Evolutionary conservation across 1,140 invertebrate genomes (phyloP).

Genomic region (Cyclargus thomasi): DNA sequence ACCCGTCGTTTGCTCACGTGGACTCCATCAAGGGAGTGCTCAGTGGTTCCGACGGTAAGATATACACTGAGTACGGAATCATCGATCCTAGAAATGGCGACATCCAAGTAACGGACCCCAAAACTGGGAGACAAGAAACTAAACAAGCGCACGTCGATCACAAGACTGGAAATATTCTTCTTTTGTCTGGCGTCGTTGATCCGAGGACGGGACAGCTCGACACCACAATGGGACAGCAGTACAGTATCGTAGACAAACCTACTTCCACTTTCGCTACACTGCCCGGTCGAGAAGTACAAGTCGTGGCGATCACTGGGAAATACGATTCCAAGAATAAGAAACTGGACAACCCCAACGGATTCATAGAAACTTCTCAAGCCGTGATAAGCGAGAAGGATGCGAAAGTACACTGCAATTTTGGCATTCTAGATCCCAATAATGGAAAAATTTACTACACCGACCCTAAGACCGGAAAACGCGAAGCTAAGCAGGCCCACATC

Average conservation of each 20-base stretch:
- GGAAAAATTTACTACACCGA: constrained; percentile 79
- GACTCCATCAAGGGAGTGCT: constrained; percentile 76
- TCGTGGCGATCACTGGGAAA: constrained; percentile 76
- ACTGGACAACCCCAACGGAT: constrained; percentile 76
- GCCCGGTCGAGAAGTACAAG: constrained; percentile 71
- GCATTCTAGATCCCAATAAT: constrained; percentile 78
- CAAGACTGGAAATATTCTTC: constrained; percentile 76
- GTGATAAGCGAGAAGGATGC: constrained; percentile 75
- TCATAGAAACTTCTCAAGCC: constrained; percentile 73
- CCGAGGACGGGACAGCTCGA: constrained; percentile 74
- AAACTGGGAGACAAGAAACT: constrained; percentile 74
- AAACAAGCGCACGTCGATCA: constrained; percentile 74
- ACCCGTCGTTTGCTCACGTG: constrained; percentile 75
- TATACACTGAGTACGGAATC: constrained; percentile 77
- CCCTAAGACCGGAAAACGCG: constrained; percentile 78
- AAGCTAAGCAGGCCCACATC: constrained; percentile 76
- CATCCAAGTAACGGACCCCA: constrained; percentile 74
- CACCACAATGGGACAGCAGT: constrained; percentile 70
- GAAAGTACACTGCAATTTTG: constrained; percentile 78
- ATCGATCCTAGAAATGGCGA: constrained; percentile 76
- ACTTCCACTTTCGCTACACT: constrained; percentile 77
- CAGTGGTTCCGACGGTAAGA: constrained; percentile 75
- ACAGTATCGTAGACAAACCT: constrained; percentile 78
- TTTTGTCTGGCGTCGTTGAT: constrained; percentile 74
- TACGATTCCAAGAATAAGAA: constrained; percentile 74